Evolutionary conservation across 2,113 vertebrate genomes (phyloP), one percentile per base, ranked within the genome.

Genomic region (Craseonycteris thonglongyai): DNA sequence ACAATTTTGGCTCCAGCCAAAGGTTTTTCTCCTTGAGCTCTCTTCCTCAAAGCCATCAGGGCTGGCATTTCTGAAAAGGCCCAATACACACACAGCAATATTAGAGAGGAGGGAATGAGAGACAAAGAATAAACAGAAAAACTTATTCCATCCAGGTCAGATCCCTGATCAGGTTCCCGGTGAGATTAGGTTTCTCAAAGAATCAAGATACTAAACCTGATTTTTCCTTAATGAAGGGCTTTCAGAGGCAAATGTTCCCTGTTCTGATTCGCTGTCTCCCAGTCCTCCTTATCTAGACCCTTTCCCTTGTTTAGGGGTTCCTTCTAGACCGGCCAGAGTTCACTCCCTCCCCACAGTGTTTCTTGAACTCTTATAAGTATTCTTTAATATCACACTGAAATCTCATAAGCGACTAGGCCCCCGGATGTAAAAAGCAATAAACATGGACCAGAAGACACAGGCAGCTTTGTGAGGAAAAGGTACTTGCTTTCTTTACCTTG

Each of bases 11-110:
- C 99, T 95, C 99, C 99, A 0, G 99, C 99, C 90, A 99, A 97
- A 0, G 99, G 99, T 82, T 99, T 99, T 98, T 99, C 99, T 91
- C 99, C 99, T 98, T 99, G 99, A 71, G 99, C 99, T 98, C 99
- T 98, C 98, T 99, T 99, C 98, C 99, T 99, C 96, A 99, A 95
- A 86, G 99, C 99, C 99, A 99, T 99, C 97, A 99, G 98, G 0
- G 99, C 99, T 1, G 99, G 99, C 99, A 99, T 99, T 97, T 99
- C 99, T 99, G 97, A 26, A 94, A 88, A 91, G 69, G 1, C 35
- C 59, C 75, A 79, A 75, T 6, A 78, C 40, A 81, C 14, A 71
- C 0, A 38, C 4, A 24, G 15, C 71, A 79, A 2, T 80, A 61
- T 38, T 1, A 75, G 1, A 22, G 2, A 3, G 42, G 45, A 16